A percentile compares a stretch with the other conserved stretches of the same genome.
Evolutionary conservation across 2,113 vertebrate species (phyloP).

Genomic region (Lepus europaeus): DNA sequence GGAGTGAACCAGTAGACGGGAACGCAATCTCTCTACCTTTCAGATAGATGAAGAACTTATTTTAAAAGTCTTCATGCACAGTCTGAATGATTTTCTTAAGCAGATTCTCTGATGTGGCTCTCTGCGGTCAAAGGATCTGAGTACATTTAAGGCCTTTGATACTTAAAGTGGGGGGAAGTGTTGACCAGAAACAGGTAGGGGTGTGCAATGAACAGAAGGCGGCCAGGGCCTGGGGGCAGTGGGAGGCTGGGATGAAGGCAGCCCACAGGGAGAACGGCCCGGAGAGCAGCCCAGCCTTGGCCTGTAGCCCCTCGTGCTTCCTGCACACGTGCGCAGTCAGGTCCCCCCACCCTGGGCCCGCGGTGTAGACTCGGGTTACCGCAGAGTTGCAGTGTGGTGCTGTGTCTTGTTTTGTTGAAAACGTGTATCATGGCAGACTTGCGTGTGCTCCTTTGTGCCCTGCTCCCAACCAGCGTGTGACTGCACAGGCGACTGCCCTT

Average conservation of each 20-base stretch:
- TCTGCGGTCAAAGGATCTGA: neutral
- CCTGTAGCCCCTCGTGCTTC: neutral
- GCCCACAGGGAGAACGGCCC: neutral
- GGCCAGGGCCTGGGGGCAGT: neutral
- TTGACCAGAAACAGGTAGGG: neutral
- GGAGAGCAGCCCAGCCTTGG: neutral
- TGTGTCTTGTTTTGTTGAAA: neutral
- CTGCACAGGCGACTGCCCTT: neutral
- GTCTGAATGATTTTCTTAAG: slow-evolving; percentile 30
- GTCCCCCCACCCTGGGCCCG: neutral
- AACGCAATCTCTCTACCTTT: no score
- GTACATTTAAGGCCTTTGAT: neutral
- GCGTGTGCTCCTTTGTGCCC: neutral
- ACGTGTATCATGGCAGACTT: neutral
- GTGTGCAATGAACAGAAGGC: neutral
- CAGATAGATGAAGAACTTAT: no score
- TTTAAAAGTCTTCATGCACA: neutral
- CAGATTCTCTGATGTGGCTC: neutral
- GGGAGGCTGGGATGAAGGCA: neutral
- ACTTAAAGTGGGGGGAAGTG: neutral
- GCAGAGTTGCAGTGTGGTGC: neutral
- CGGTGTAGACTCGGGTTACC: neutral
- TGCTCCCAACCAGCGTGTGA: neutral
- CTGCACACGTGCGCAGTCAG: neutral
- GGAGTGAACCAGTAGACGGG: no score